Evolutionary conservation across 1,140 invertebrate species (phyloP).

Genomic region (Lepidotrigona ventralis): DNA sequence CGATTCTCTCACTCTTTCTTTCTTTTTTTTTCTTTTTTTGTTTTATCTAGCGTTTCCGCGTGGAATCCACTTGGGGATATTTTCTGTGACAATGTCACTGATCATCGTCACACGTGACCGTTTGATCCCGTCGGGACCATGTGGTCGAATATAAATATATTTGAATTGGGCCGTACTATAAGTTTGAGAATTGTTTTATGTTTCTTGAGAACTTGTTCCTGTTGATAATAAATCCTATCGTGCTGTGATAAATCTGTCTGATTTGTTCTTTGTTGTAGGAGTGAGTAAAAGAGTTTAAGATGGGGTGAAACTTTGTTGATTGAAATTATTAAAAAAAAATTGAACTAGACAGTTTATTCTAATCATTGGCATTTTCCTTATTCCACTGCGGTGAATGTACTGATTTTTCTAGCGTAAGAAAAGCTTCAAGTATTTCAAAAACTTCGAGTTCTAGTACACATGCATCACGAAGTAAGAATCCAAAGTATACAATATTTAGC

Average conservation of each 20-base stretch:
- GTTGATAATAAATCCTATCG: too few species aligned
- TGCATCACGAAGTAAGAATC: not conserved
- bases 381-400: not conserved
- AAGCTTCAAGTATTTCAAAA: not conserved
- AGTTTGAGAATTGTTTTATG: not conserved
- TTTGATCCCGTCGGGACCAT: not conserved
- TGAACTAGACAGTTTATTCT: not conserved
- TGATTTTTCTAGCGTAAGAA: not conserved
- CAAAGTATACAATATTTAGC: not conserved
- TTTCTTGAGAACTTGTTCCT: too few species aligned
- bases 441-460: not conserved
- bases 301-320: not conserved
- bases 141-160: too few species aligned
- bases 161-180: not conserved
- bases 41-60: not conserved
- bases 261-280: not conserved
- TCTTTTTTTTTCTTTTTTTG: not conserved
- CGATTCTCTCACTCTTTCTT: too few species aligned
- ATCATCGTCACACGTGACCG: not conserved
- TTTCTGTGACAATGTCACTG: slow-evolving; percentile 4
- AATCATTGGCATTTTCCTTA: not conserved
- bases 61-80: not conserved
- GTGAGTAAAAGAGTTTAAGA: not conserved
- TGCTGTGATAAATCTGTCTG: not conserved
- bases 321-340: not conserved